Conservation (phyloP, 2,113 vertebrate species). For the Pseudolaguvia tuberculata region DNA sequence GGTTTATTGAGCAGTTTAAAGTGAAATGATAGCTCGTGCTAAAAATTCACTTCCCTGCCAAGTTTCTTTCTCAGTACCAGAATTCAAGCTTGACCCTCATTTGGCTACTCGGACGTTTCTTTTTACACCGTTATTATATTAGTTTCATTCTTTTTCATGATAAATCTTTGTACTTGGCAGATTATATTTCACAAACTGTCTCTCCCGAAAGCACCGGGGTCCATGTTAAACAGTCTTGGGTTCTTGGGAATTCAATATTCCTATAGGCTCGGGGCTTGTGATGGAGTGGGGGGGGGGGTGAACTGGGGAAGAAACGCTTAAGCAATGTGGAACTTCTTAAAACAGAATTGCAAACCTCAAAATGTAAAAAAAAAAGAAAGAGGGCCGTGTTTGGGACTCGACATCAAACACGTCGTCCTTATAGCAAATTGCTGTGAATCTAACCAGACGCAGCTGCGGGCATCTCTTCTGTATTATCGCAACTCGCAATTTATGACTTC, state of each 20-base stretch:
- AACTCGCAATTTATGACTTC: conserved; percentile 60
- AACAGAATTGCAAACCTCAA: conserved; percentile 8
- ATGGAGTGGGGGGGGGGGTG: neutral
- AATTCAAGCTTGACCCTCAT: conserved; percentile 2
- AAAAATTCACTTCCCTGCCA: conserved; percentile 42
- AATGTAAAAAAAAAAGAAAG: neutral
- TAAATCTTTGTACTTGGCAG: conserved; percentile 18
- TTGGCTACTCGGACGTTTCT: neutral
- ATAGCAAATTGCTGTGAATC: conserved; percentile 59
- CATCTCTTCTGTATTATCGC: conserved; percentile 59
- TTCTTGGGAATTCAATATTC: conserved; percentile 9
- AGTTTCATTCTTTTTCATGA: conserved; percentile 18
- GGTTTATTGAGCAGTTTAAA: conserved; percentile 39
- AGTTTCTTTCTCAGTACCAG: conserved; percentile 10
- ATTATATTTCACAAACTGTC: conserved; percentile 3
- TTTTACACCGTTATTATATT: conserved; percentile 22
- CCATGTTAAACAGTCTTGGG: neutral
- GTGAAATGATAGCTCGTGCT: conserved; percentile 52
- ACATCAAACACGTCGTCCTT: conserved; percentile 60
- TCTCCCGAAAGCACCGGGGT: neutral
- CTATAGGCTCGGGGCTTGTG: too few species aligned
- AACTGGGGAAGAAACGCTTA: neutral
- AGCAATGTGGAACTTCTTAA: conserved; percentile 29
- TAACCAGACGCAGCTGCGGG: conserved; percentile 64
- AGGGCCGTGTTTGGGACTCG: conserved; percentile 45